Conservation (phyloP, 2,888 invertebrate genomes). For the Polymixis lichenea region DNA sequence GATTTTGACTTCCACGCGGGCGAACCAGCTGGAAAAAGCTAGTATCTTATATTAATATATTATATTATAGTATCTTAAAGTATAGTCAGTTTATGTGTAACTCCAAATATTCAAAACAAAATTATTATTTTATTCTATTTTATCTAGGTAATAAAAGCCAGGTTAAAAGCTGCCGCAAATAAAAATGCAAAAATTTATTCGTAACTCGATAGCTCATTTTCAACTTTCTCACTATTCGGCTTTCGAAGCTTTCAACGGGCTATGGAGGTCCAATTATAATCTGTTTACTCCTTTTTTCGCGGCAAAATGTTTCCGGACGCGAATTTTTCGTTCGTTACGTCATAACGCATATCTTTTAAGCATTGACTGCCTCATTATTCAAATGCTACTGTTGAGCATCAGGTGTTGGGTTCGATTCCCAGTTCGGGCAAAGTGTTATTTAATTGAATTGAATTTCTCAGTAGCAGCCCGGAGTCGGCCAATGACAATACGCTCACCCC, state of each 20-base stretch:
- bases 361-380: neutral
- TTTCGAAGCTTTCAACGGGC: constrained; percentile 25
- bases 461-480: no score
- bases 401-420: neutral
- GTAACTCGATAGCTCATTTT: constrained; percentile 19
- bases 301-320: constrained; percentile 23
- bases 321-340: neutral
- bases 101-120: neutral
- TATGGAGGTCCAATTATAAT: constrained; percentile 55
- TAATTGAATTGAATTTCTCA: no score
- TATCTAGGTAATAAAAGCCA: neutral
- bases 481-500: neutral
- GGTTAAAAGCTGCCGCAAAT: neutral
- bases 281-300: constrained; percentile 19
- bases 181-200: neutral
- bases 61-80: no score
- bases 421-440: neutral
- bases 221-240: constrained; percentile 24
- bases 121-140: neutral
- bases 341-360: neutral
- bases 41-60: no score
- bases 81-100: no score
- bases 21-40: no score
- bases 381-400: neutral
- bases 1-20: no score